A percentile compares a stretch with the other conserved stretches of the same genome.
Conservation (phyloP, 2,888 invertebrate genomes). For the Leucophora obtusa region DNA sequence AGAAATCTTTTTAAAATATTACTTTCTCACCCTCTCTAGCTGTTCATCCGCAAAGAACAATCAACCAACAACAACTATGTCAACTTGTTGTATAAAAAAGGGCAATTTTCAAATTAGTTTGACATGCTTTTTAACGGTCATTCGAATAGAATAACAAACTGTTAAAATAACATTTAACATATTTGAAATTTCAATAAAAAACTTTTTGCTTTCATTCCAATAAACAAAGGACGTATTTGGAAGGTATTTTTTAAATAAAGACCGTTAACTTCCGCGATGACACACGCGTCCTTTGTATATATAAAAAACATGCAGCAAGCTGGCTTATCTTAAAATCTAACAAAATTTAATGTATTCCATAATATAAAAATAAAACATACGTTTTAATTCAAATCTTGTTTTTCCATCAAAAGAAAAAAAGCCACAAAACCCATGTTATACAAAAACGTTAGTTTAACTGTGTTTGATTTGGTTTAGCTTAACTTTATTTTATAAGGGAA, state of each 20-base stretch:
- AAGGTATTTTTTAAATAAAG: slow-evolving; percentile 26
- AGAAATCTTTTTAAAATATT: slow-evolving; percentile 60
- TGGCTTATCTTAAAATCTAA: slow-evolving; percentile 53
- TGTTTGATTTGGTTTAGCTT: slow-evolving; percentile 16
- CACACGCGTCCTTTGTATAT: slow-evolving; percentile 34
- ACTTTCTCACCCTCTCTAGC: slow-evolving; percentile 56
- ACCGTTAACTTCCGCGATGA: slow-evolving; percentile 46
- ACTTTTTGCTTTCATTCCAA: slow-evolving; percentile 60
- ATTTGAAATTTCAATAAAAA: slow-evolving; percentile 68
- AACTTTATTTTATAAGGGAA: not conserved
- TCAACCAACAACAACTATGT: slow-evolving; percentile 42
- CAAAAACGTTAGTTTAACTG: slow-evolving; percentile 30
- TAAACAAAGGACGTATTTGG: slow-evolving; percentile 66
- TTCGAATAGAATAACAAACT: slow-evolving; percentile 44
- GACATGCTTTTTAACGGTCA: slow-evolving; percentile 58
- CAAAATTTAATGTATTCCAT: slow-evolving; percentile 47
- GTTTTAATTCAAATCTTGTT: slow-evolving; percentile 35
- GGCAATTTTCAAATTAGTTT: slow-evolving; percentile 65
- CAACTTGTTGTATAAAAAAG: slow-evolving; percentile 46
- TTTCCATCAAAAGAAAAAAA: slow-evolving; percentile 36
- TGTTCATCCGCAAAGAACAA: slow-evolving; percentile 5
- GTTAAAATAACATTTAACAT: slow-evolving; percentile 65
- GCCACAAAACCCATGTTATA: slow-evolving; percentile 52
- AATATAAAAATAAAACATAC: slow-evolving; percentile 31
- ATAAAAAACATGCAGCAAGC: not conserved